These are phyloP conservation scores for Rotaria macrura DNA, from an alignment of 2,888 invertebrate species.

Conservation along the genomic window DNA sequence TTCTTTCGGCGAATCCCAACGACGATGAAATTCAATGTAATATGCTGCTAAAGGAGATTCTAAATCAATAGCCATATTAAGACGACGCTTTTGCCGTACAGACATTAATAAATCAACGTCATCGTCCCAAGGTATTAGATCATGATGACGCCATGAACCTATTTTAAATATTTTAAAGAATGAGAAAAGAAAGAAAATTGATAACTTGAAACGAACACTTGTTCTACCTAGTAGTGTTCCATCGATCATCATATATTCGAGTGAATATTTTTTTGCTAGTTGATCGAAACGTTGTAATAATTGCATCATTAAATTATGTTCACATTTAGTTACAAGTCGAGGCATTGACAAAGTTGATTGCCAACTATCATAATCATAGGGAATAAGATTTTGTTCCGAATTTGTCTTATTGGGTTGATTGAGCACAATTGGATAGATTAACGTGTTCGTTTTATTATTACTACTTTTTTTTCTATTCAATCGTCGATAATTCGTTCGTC, in stretches of 20 bases:
- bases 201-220: too few relatives aligned
- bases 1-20: not conserved
- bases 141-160: constrained; percentile 15
- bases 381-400: not conserved
- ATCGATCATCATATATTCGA: constrained; percentile 14
- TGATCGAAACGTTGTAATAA: not conserved
- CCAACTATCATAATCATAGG: not conserved
- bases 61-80: not conserved
- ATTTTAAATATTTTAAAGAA: not conserved
- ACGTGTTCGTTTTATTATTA: not conserved
- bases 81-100: not conserved
- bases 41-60: not conserved
- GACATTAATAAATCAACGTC: constrained; percentile 13
- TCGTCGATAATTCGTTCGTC: not conserved
- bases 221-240: not conserved
- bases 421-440: not conserved
- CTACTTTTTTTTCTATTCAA: not conserved
- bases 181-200: too few relatives aligned
- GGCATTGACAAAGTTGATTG: not conserved
- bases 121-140: constrained; percentile 17
- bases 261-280: not conserved
- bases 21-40: constrained; percentile 16
- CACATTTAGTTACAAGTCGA: not conserved
- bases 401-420: not conserved
- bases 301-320: constrained; percentile 20